phyloP scores from a whole-genome alignment of 2,113 vertebrate genomes.

The Oreochromis spilurus region DNA sequence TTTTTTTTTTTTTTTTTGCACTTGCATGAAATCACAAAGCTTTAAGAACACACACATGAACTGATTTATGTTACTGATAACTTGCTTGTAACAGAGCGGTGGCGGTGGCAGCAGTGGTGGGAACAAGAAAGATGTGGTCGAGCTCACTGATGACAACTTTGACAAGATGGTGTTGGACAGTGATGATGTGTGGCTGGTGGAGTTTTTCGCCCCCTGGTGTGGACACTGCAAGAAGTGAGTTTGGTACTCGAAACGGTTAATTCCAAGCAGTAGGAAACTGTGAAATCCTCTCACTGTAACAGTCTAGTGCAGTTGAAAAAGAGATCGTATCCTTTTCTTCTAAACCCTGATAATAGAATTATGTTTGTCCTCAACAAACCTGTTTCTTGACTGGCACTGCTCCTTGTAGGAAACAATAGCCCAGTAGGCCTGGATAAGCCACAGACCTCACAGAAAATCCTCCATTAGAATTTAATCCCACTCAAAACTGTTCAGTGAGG shows the following conservation, averaged over 20 bases:
- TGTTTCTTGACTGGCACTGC: not conserved
- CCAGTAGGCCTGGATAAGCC: not conserved
- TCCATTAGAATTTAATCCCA: not conserved
- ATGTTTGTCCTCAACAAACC: not conserved
- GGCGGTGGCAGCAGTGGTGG: constrained; percentile 61
- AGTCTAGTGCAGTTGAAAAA: not conserved
- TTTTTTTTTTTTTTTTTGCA: not conserved
- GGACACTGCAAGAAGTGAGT: constrained; percentile 98
- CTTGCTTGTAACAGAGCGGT: constrained; percentile 66
- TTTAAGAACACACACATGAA: not conserved
- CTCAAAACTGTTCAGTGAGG: not conserved
- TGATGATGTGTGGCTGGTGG: constrained; percentile 89
- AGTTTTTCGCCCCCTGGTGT: constrained; percentile 98
- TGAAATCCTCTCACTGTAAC: not conserved
- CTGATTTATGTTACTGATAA: not conserved
- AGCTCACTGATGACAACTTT: constrained; percentile 92
- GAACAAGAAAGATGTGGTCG: constrained; percentile 84
- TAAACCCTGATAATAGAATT: not conserved
- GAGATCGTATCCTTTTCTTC: not conserved
- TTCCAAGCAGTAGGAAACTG: not conserved
- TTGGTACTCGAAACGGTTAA: not conserved
- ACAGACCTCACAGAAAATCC: not conserved
- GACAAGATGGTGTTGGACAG: constrained; percentile 82
- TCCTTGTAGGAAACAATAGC: not conserved
- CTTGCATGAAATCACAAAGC: not conserved